These are phyloP conservation scores for Dione vanillae DNA, from an alignment of 2,888 invertebrate genomes.

Conservation along the genomic window DNA sequence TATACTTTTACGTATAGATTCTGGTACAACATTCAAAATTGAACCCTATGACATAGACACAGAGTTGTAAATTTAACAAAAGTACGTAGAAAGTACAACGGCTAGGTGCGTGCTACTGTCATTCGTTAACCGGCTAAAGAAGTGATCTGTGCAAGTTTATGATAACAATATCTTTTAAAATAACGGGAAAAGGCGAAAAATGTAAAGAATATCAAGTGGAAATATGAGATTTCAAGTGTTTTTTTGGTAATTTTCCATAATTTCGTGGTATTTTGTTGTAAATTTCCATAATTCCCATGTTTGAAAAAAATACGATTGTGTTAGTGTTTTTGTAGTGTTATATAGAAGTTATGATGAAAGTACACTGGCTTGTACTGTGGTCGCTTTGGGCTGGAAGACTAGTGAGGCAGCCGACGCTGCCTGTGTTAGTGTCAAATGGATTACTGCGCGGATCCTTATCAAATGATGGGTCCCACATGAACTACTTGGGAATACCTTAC, in stretches of 20 bases:
- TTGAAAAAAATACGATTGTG: background rate
- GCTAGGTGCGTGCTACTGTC: background rate
- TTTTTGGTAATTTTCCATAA: no score
- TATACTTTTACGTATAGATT: background rate
- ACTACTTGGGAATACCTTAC: slow-evolving; percentile 69
- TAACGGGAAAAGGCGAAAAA: background rate
- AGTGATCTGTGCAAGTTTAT: slow-evolving; percentile 3
- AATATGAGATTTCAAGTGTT: background rate
- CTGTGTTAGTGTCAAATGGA: slow-evolving; percentile 59
- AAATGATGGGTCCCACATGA: slow-evolving; percentile 59
- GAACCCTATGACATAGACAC: background rate
- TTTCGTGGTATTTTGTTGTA: background rate
- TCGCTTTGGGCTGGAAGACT: slow-evolving; percentile 66
- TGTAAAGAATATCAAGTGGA: background rate
- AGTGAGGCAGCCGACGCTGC: slow-evolving; percentile 63
- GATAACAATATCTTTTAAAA: background rate
- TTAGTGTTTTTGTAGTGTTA: background rate
- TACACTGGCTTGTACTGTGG: slow-evolving; percentile 63
- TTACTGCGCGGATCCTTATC: slow-evolving; percentile 60
- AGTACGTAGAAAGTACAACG: background rate
- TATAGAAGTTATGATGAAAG: background rate
- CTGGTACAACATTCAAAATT: background rate
- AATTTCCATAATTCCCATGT: background rate
- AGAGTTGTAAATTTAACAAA: background rate
- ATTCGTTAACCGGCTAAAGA: slow-evolving; percentile 14